These are phyloP conservation scores for Clusia tigrina DNA, from an alignment of 2,888 invertebrate genomes.

Conservation along the genomic window DNA sequence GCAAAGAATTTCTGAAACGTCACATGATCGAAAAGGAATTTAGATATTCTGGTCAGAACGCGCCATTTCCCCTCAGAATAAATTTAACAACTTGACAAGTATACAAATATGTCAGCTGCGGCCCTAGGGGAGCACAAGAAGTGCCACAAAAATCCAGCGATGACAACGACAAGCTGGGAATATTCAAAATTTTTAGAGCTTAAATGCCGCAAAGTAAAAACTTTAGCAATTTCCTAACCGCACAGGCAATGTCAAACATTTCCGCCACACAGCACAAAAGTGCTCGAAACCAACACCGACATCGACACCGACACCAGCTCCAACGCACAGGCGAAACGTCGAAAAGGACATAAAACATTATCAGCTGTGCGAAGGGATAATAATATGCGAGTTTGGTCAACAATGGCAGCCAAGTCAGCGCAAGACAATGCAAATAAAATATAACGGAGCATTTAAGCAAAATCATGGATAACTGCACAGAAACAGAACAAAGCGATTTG, in stretches of 20 bases:
- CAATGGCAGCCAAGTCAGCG: not conserved
- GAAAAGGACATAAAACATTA: constrained; percentile 17
- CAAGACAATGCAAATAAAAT: not conserved
- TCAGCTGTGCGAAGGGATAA: not conserved
- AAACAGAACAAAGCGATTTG: not conserved
- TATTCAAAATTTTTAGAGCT: constrained; percentile 24
- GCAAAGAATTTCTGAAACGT: no score
- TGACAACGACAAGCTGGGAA: constrained; percentile 12
- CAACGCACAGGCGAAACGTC: not conserved
- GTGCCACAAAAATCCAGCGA: no score
- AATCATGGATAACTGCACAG: not conserved
- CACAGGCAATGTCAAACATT: constrained; percentile 28
- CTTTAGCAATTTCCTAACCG: constrained; percentile 27
- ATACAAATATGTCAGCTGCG: constrained; percentile 29
- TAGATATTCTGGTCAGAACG: no score
- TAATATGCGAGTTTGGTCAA: constrained; percentile 1
- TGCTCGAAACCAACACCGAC: not conserved
- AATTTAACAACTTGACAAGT: constrained; percentile 20
- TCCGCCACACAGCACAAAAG: constrained; percentile 9
- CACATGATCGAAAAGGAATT: no score
- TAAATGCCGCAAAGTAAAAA: constrained; percentile 26
- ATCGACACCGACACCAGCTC: not conserved
- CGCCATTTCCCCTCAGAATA: no score
- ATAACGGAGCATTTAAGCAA: not conserved
- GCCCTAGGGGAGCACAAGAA: no score